These are phyloP conservation scores for Hestina assimilis DNA, from an alignment of 1,140 invertebrate genomes.

Conservation along the genomic window DNA sequence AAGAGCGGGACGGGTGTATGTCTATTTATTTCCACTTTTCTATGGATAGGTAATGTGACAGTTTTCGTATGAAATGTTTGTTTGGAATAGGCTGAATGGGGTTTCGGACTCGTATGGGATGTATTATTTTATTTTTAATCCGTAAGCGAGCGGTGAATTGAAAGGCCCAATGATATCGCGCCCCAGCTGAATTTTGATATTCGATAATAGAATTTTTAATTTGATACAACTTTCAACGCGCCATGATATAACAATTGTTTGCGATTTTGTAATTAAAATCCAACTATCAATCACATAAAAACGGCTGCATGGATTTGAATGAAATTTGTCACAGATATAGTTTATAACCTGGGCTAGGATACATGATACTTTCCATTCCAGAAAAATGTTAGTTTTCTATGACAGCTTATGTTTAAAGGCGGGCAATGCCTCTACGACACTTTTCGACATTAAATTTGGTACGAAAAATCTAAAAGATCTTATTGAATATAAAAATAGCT, in stretches of 20 bases:
- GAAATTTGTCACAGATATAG: no score
- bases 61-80: slow-evolving; percentile 72
- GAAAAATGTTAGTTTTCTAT: no score
- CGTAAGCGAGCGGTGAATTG: slow-evolving; percentile 48
- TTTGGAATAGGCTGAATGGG: slow-evolving; percentile 63
- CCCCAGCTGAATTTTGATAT: slow-evolving; percentile 22
- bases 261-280: not conserved
- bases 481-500: no score
- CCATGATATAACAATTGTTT: not conserved
- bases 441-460: no score
- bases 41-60: slow-evolving; percentile 71
- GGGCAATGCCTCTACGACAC: no score
- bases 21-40: slow-evolving; percentile 73
- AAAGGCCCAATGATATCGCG: slow-evolving; percentile 42
- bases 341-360: no score
- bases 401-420: no score
- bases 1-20: slow-evolving; percentile 48
- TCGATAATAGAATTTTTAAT: slow-evolving; percentile 24
- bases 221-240: not conserved
- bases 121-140: slow-evolving; percentile 72
- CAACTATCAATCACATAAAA: not conserved
- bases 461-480: no score
- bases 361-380: no score
- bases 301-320: no score
- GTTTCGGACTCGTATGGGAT: slow-evolving; percentile 49